Evolutionary conservation across 2,113 vertebrate species (phyloP), one percentile per base, ranked within the genome.

Genomic region (Fulmarus glacialis): DNA sequence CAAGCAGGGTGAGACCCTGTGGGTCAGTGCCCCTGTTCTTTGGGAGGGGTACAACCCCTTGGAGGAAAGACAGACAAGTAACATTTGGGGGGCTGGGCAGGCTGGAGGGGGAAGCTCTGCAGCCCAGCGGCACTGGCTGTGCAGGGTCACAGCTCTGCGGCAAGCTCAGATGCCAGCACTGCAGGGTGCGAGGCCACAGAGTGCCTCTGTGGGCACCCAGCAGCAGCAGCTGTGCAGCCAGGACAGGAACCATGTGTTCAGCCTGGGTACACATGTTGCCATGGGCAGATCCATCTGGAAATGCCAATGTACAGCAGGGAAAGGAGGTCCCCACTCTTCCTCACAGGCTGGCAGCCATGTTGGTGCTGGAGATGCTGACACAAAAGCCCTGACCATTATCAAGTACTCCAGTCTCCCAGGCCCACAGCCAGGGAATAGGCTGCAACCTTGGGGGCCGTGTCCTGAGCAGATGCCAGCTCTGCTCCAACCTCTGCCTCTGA

Each of bases 61-160:
- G 1, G 52, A 59, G 21, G 29, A 60, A 20, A 21, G 42, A 43
- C 63, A 68, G 50, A 34, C 17, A 38, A 40, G 20, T 56, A 45
- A 26, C 9, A 15, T 64, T 17, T 63, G 12, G 53, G 56, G 38
- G 8, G 29, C 58, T 91, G 77, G 8, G 11, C 23, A 70, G 53
- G n/a, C 47, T 89, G 42, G 29, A 71, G 19, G 15, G 19, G 19
- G 67, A 67, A 71, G 27, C 24, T 78, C 24, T 86, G 38, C 36
- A 82, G 59, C 68, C 53, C 40, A 50, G 53, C 38, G 84, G 43
- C 20, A 12, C 24, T n/a, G 38, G 19, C 75, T 67, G 21, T 27
- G 30, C 15, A 45, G 26, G 18, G 15, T 11, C 1, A 1, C 27
- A 62, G 60, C 36, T 66, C 83, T 0, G 0, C 6, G 6, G 32